A percentile compares a stretch with the other conserved stretches of the same genome.
Evolutionary conservation across 2,888 invertebrate species (phyloP).

Genomic region (Peribatodes rhomboidaria): DNA sequence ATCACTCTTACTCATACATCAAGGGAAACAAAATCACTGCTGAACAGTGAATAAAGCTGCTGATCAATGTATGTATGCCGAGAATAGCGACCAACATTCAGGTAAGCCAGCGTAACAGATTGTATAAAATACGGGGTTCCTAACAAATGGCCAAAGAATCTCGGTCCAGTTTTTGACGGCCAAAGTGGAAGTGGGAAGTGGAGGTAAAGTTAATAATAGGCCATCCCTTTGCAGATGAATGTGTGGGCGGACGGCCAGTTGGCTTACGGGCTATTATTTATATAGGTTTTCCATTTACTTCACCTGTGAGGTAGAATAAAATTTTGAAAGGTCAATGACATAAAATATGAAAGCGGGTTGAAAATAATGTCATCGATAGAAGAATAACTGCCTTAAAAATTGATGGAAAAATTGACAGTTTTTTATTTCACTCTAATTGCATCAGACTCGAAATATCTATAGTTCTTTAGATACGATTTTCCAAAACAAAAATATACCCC

Average conservation of each 20-base stretch:
- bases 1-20: too few species aligned
- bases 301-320: constrained; percentile 11
- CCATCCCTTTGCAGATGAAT: constrained; percentile 40
- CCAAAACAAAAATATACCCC: too few species aligned
- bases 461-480: too few species aligned
- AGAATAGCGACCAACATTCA: not conserved
- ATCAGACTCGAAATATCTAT: too few species aligned
- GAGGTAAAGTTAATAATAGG: constrained; percentile 47
- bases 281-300: constrained; percentile 18
- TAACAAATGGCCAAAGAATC: constrained; percentile 31
- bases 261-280: constrained; percentile 20
- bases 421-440: too few species aligned
- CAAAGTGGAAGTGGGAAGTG: constrained; percentile 31
- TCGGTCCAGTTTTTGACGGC: constrained; percentile 27
- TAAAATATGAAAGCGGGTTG: not conserved
- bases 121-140: constrained; percentile 1
- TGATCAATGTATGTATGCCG: too few species aligned
- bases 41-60: too few species aligned
- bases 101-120: not conserved
- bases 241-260: constrained; percentile 14
- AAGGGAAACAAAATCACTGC: too few species aligned
- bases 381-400: not conserved
- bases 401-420: too few species aligned
- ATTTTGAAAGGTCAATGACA: not conserved
- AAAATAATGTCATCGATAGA: too few species aligned